Base-by-base conservation (phyloP, 2,888 invertebrate species). In the Lumbricus terrestris region DNA sequence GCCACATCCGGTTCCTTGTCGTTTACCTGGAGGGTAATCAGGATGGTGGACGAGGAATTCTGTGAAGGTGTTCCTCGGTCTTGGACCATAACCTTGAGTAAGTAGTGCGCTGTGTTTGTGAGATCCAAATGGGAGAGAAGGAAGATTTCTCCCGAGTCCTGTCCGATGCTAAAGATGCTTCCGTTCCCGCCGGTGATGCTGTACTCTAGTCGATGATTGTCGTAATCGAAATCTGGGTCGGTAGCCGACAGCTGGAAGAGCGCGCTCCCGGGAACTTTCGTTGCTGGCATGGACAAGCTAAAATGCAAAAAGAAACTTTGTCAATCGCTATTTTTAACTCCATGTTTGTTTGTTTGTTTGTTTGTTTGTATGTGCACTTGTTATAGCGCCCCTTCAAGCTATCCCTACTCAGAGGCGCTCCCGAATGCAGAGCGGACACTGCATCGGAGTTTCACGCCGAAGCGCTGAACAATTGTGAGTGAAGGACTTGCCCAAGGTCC, bases 1-100 rank as follows among this genome's bases (percentile, higher is more conserved):
- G n/a, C n/a, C 95, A 98, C 98, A 91, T 96, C 96, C 0, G 98
- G 99, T 16, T 96, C 96, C 94, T 98, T 98, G 95, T 99, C 99
- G 94, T 99, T 99, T 91, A 97, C 94, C 15, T 92, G 91, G 0
- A 95, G 93, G 13, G 92, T 90, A 42, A 95, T 96, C n/a, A 93
- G 92, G n/a, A 97, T 96, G 34, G 97, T 96, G 0, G 97, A 96
- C 0, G 97, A 96, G 91, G 92, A 92, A 82, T 69, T 91, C 35
- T 91, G 90, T 15, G 91, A 90, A 20, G 91, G 91, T 33, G 88
- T n/a, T 29, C 92, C 92, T 18, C 92, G 83, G 88, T 92, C 92
- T 33, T 83, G 88, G 42, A 91, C 92, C 90, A 89, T 82, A 16
- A 92, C 90, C 23, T n/a, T 47, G 88, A 92, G 85, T 2, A 35